A percentile compares a stretch with the other conserved stretches of the same genome.
Conservation (phyloP, 2,113 vertebrate species). For the Centrocercus urophasianus region DNA sequence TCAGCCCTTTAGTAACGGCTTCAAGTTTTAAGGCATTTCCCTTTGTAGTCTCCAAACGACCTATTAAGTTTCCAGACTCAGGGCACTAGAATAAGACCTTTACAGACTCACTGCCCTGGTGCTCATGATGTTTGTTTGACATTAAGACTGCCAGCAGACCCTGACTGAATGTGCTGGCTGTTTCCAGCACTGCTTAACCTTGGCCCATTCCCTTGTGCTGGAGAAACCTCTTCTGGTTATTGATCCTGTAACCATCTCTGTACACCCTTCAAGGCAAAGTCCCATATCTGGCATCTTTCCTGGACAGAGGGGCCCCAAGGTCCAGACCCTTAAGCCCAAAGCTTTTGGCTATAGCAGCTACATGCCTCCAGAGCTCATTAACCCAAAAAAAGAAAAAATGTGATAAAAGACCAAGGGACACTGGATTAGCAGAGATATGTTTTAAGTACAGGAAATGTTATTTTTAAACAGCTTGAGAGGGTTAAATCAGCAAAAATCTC, state of each 20-base stretch:
- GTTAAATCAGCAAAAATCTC: slow-evolving; percentile 60
- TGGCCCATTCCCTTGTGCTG: background rate
- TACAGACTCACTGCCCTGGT: background rate
- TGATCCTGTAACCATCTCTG: background rate
- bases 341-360: background rate
- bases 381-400: background rate
- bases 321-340: background rate
- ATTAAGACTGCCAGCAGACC: background rate
- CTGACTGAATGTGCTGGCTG: background rate
- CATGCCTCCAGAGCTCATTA: background rate
- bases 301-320: background rate
- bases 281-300: background rate
- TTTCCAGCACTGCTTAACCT: background rate
- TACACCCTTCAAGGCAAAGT: background rate
- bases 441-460: slow-evolving; percentile 40
- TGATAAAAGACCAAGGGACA: background rate
- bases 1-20: background rate
- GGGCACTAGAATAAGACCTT: background rate
- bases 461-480: slow-evolving; percentile 59
- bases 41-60: background rate
- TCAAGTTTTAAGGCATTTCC: background rate
- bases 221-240: background rate
- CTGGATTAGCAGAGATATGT: background rate
- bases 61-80: background rate
- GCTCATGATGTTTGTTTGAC: background rate